These are phyloP conservation scores for Vultur gryphus DNA, from an alignment of 2,797 vertebrate species.

Conservation along the genomic window DNA sequence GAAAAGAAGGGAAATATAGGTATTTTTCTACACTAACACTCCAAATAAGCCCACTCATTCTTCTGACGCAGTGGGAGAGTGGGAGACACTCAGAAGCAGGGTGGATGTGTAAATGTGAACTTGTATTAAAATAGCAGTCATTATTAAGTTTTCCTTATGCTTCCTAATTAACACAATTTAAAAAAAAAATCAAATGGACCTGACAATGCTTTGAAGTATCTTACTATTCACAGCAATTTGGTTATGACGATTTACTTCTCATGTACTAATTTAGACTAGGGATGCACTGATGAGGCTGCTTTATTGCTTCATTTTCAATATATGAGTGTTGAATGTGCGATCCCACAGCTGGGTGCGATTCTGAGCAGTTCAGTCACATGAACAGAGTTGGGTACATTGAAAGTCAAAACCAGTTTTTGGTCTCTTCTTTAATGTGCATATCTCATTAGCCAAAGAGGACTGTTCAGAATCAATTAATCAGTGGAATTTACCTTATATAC, in stretches of 20 bases:
- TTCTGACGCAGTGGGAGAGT: background rate
- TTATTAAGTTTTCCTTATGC: background rate
- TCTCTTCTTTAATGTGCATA: background rate
- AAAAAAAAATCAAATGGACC: background rate
- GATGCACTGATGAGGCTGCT: background rate
- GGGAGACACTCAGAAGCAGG: background rate
- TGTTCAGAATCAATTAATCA: background rate
- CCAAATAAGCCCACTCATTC: background rate
- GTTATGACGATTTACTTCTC: background rate
- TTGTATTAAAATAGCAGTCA: background rate
- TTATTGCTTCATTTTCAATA: background rate
- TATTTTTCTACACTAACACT: background rate
- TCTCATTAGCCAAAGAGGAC: background rate
- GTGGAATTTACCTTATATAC: background rate
- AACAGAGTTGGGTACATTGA: background rate
- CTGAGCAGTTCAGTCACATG: background rate
- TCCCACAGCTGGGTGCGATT: background rate
- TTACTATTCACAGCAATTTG: background rate
- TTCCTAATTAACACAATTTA: slow-evolving; percentile 21
- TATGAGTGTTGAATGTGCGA: background rate
- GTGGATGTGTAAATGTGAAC: background rate
- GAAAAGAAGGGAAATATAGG: background rate
- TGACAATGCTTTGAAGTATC: background rate
- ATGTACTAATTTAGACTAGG: background rate
- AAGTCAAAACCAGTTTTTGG: background rate